Evolutionary conservation across 2,113 vertebrate genomes (phyloP), one percentile per base, ranked within the genome.

Genomic region (Gambusia affinis): DNA sequence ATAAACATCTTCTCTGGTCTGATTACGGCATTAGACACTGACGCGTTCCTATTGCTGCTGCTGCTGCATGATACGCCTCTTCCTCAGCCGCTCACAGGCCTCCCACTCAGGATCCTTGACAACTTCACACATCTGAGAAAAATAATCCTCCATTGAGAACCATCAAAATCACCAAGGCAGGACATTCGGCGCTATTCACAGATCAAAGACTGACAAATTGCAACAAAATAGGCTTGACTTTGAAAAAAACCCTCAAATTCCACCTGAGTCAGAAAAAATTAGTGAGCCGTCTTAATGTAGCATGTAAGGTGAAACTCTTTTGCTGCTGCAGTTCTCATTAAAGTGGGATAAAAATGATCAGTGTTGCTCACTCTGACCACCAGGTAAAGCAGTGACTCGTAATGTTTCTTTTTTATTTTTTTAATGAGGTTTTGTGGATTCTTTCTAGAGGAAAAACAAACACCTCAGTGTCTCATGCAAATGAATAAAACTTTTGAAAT

Each of bases 21-120:
- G 85, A 85, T 88, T 80, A 87, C 84, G 88, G 89, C 78, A 86
- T 88, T 89, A 90, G 12, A 71, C 37, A 64, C 57, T 27, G 12
- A 61, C 60, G 57, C n/a, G 70, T 85, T 83, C 80, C 75, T 47
- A 61, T 62, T 79, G 62, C 67, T 81, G 62, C 47, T 35, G 35
- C 35, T 60, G 67, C 69, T 60, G 70, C 69, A 44, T 60, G 69
- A 70, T 57, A 73, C 4, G 44, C 33, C 51, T 64, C 76, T 76
- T 84, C 75, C 60, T 60, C 68, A 19, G 63, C 72, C 54, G 73
- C 8, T 78, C 60, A 68, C 35, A 77, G 65, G 60, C 63, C 69
- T 83, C 76, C 80, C 80, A 64, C 67, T 82, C 74, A 68, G 35
- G 73, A 44, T 54, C 33, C 72, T 39, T 73, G 69, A 72, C 76